A percentile compares a stretch with the other conserved stretches of the same genome.
These are phyloP conservation scores for Byasa hedistus DNA, from an alignment of 2,888 invertebrate genomes.

Conservation along the genomic window DNA sequence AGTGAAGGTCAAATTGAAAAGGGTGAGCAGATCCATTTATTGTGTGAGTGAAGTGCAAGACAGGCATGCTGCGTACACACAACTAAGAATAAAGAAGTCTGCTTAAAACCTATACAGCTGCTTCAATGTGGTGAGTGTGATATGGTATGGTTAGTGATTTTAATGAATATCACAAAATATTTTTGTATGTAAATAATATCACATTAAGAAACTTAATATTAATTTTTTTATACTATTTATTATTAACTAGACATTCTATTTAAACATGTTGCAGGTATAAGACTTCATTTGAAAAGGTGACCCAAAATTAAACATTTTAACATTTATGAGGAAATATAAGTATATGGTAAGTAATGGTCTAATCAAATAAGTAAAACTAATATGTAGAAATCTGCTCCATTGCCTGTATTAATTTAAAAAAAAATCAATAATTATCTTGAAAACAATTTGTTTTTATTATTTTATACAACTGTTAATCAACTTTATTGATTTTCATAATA, in stretches of 20 bases:
- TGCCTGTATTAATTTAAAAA: background rate
- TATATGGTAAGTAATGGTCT: background rate
- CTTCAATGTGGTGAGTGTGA: slow-evolving; percentile 44
- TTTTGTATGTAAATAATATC: background rate
- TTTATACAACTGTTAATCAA: too few relatives aligned
- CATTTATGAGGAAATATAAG: background rate
- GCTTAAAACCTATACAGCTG: slow-evolving; percentile 33
- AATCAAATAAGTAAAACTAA: background rate
- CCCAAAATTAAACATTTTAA: background rate
- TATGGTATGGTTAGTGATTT: slow-evolving; percentile 39
- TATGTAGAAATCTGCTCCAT: background rate
- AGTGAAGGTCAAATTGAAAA: slow-evolving; percentile 35
- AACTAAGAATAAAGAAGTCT: slow-evolving; percentile 28
- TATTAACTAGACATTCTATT: background rate
- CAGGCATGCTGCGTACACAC: slow-evolving; percentile 34
- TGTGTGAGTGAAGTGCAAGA: slow-evolving; percentile 40
- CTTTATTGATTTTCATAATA: too few relatives aligned
- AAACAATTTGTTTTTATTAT: too few relatives aligned
- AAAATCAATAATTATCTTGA: too few relatives aligned
- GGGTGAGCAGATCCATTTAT: slow-evolving; percentile 40
- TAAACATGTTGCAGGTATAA: slow-evolving; percentile 20
- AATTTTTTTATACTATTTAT: background rate
- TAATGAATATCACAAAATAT: background rate
- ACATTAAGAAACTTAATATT: background rate
- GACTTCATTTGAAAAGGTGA: slow-evolving; percentile 22